phyloP scores from a whole-genome alignment of 2,888 invertebrate genomes.

The Zaprionus obscuricornis region DNA sequence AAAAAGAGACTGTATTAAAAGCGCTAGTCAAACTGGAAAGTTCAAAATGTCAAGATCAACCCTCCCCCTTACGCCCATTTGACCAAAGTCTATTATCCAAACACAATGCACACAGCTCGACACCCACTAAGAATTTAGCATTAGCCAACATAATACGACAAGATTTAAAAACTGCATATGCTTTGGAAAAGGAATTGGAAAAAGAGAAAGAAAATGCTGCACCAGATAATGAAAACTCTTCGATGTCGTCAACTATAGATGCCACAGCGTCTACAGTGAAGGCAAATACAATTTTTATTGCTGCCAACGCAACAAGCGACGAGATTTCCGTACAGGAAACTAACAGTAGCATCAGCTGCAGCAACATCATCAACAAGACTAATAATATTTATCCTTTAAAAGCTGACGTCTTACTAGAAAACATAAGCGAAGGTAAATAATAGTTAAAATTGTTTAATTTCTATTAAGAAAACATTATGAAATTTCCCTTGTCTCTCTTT shows the following conservation, averaged over 20 bases:
- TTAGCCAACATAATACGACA: background rate
- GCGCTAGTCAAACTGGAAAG: slow-evolving; percentile 27
- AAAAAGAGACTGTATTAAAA: slow-evolving; percentile 19
- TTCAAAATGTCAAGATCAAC: slow-evolving; percentile 41
- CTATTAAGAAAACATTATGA: background rate
- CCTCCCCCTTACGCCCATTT: slow-evolving; percentile 61
- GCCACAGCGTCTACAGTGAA: slow-evolving; percentile 59
- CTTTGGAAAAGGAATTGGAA: too few species aligned
- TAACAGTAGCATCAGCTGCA: background rate
- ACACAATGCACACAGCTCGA: slow-evolving; percentile 76
- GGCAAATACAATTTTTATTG: slow-evolving; percentile 46
- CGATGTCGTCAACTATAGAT: slow-evolving; percentile 59
- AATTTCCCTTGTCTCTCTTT: slow-evolving; percentile 38
- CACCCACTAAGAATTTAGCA: slow-evolving; percentile 65
- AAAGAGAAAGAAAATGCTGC: slow-evolving; percentile 72
- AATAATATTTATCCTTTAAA: slow-evolving; percentile 56
- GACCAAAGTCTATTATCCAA: slow-evolving; percentile 70
- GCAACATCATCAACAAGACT: slow-evolving; percentile 20
- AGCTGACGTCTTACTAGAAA: slow-evolving; percentile 58
- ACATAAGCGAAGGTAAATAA: slow-evolving; percentile 59
- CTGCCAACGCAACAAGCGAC: slow-evolving; percentile 34
- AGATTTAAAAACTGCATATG: background rate
- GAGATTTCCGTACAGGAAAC: slow-evolving; percentile 47
- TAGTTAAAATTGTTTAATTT: background rate
- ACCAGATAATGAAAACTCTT: slow-evolving; percentile 53